Evolutionary conservation across 2,113 vertebrate genomes (phyloP).

Genomic region (Solea solea): DNA sequence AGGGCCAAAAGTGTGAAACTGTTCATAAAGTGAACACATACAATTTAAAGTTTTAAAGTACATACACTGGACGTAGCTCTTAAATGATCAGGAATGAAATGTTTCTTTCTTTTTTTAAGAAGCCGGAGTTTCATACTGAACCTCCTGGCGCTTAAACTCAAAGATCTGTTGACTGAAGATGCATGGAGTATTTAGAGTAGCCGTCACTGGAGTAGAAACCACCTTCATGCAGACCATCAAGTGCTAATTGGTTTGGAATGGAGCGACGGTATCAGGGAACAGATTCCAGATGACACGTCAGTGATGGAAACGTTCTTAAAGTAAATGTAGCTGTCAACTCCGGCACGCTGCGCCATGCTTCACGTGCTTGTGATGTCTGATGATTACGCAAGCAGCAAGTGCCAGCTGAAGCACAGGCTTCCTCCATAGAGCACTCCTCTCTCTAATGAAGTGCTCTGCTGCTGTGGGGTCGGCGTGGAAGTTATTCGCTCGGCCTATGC

Average conservation of each 20-base stretch:
- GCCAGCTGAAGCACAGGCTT: slow-evolving; percentile 38
- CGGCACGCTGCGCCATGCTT: slow-evolving; percentile 53
- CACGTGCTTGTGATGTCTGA: slow-evolving; percentile 57
- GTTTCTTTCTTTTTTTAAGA: no score
- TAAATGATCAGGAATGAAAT: no score
- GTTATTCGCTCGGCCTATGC: slow-evolving; percentile 46
- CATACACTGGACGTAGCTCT: no score
- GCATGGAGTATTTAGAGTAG: slow-evolving; percentile 67
- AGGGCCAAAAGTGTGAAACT: no score
- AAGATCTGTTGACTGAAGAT: slow-evolving; percentile 46
- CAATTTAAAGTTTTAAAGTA: no score
- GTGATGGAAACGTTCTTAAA: slow-evolving; percentile 73
- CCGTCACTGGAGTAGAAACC: slow-evolving; percentile 68
- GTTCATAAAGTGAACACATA: no score
- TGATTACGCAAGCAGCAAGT: slow-evolving; percentile 51
- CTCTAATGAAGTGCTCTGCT: slow-evolving; percentile 61
- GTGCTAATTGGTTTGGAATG: slow-evolving; percentile 80
- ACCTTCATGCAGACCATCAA: slow-evolving; percentile 82
- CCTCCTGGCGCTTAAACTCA: slow-evolving; percentile 43
- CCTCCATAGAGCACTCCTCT: slow-evolving; percentile 44
- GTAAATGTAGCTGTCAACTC: slow-evolving; percentile 71
- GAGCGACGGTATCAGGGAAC: slow-evolving; percentile 63
- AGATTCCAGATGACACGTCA: slow-evolving; percentile 77
- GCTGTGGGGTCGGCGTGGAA: slow-evolving; percentile 48
- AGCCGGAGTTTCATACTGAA: slow-evolving; percentile 31